A percentile compares a stretch with the other conserved stretches of the same genome.
Evolutionary conservation across 2,888 invertebrate genomes (phyloP).

Genomic region (Pasiphila rectangulata): DNA sequence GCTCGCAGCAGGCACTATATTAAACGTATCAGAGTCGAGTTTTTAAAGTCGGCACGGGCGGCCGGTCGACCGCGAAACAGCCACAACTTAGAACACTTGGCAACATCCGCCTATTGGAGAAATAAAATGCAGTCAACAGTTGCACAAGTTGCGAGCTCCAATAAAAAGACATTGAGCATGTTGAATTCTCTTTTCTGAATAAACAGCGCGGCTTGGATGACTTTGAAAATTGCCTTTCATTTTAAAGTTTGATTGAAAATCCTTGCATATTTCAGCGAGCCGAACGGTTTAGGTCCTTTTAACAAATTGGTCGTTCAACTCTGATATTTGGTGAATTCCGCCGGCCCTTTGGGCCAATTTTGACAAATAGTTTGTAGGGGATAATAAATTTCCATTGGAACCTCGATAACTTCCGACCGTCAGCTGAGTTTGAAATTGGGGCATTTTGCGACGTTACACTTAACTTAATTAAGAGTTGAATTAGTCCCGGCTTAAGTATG

Average conservation of each 20-base stretch:
- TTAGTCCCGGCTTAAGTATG: constrained; percentile 69
- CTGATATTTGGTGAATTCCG: constrained; percentile 65
- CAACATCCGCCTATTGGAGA: constrained; percentile 65
- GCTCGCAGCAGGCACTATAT: constrained; percentile 63
- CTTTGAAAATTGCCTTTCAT: constrained; percentile 27
- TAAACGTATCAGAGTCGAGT: constrained; percentile 66
- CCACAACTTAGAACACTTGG: constrained; percentile 61
- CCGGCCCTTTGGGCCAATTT: constrained; percentile 67
- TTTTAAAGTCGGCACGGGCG: constrained; percentile 68
- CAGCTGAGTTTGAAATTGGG: constrained; percentile 66
- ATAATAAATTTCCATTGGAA: constrained; percentile 78
- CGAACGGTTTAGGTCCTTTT: constrained; percentile 43
- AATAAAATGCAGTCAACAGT: constrained; percentile 75
- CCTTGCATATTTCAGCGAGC: constrained; percentile 44
- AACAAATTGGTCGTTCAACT: constrained; percentile 66
- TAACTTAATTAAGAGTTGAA: constrained; percentile 75
- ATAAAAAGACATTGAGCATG: constrained; percentile 35
- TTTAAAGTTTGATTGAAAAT: constrained; percentile 41
- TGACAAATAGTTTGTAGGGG: constrained; percentile 74
- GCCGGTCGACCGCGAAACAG: constrained; percentile 67
- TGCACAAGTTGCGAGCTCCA: constrained; percentile 34
- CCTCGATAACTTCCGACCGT: constrained; percentile 65
- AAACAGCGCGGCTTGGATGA: constrained; percentile 18
- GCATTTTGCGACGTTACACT: constrained; percentile 66
- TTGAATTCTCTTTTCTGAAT: constrained; percentile 21